Evolutionary conservation across 2,797 vertebrate genomes (phyloP).

Genomic region (Acanthurus tractus): DNA sequence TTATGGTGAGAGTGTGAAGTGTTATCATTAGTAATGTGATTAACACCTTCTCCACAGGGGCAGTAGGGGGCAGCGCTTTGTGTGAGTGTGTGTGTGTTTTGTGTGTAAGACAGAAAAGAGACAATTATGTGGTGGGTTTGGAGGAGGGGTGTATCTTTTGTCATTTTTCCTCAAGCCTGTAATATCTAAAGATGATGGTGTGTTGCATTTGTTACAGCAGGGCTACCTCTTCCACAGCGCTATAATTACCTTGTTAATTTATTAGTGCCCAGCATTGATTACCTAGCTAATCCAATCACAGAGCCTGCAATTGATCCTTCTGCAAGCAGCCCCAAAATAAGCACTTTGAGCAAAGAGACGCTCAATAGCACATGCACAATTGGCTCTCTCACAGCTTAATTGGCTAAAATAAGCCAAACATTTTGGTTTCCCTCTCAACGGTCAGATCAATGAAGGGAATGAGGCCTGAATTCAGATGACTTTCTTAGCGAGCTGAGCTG

Average conservation of each 20-base stretch:
- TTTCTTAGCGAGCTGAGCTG: constrained; percentile 84
- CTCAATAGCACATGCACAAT: constrained; percentile 93
- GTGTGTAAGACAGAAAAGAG: constrained; percentile 50
- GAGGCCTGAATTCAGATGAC: constrained; percentile 91
- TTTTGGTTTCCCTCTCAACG: constrained; percentile 92
- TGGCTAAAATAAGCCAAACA: constrained; percentile 97
- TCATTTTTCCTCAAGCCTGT: constrained; percentile 44
- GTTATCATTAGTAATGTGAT: constrained; percentile 78
- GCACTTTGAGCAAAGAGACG: constrained; percentile 90
- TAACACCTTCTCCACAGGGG: constrained; percentile 66
- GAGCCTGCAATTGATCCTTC: constrained; percentile 91
- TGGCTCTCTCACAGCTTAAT: constrained; percentile 93
- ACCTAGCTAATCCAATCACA: constrained; percentile 95
- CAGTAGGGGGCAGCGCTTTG: constrained; percentile 34
- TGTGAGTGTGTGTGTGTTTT: constrained; percentile 49
- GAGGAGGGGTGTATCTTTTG: constrained; percentile 10
- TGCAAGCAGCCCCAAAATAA: constrained; percentile 90
- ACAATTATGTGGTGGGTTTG: constrained; percentile 44
- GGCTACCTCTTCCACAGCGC: constrained; percentile 82
- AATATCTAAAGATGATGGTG: constrained; percentile 42
- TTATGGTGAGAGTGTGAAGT: constrained; percentile 68
- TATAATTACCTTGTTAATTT: constrained; percentile 98
- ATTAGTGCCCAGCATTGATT: constrained; percentile 96
- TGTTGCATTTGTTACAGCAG: constrained; percentile 43
- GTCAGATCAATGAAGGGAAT: constrained; percentile 92